These are phyloP conservation scores for Drosophila subquinaria DNA, from an alignment of 2,888 invertebrate species.

Conservation along the genomic window DNA sequence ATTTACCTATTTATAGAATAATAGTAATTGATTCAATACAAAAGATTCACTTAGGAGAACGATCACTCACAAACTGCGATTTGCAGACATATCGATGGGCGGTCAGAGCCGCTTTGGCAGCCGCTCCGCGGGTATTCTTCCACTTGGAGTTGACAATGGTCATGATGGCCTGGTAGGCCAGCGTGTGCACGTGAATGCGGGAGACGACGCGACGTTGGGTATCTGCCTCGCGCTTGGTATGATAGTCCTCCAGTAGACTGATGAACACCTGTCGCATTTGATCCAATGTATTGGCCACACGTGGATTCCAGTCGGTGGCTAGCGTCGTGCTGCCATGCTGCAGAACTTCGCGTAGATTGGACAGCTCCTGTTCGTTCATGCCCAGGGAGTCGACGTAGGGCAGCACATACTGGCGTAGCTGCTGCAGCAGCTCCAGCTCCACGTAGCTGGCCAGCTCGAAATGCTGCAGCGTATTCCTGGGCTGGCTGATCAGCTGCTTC, in stretches of 20 bases:
- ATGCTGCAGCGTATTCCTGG: conserved; percentile 89
- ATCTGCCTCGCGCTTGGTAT: conserved; percentile 45
- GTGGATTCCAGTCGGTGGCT: conserved; percentile 92
- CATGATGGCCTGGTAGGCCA: conserved; percentile 94
- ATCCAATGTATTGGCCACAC: conserved; percentile 92
- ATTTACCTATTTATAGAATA: conserved; percentile 76
- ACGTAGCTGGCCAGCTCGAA: conserved; percentile 96
- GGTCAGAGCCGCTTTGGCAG: conserved; percentile 93
- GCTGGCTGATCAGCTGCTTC: conserved; percentile 88
- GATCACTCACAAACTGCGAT: conserved; percentile 86
- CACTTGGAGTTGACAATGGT: conserved; percentile 89
- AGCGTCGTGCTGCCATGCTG: conserved; percentile 90
- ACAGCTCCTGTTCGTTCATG: conserved; percentile 95
- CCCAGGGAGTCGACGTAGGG: conserved; percentile 93
- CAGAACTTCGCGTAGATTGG: conserved; percentile 90
- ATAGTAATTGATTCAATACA: not conserved
- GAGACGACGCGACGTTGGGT: conserved; percentile 87
- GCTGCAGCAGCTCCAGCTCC: conserved; percentile 89
- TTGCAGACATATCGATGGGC: conserved; percentile 94
- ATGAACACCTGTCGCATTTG: conserved; percentile 91
- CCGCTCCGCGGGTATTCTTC: conserved; percentile 92
- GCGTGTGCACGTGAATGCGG: conserved; percentile 93
- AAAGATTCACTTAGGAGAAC: not conserved
- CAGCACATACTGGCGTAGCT: conserved; percentile 89
- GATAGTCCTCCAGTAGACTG: conserved; percentile 71